Percentiles rank a stretch among this genome's conserved stretches.
Evolutionary conservation across 2,888 invertebrate genomes (phyloP).

Genomic region (Cantharis rufa): DNA sequence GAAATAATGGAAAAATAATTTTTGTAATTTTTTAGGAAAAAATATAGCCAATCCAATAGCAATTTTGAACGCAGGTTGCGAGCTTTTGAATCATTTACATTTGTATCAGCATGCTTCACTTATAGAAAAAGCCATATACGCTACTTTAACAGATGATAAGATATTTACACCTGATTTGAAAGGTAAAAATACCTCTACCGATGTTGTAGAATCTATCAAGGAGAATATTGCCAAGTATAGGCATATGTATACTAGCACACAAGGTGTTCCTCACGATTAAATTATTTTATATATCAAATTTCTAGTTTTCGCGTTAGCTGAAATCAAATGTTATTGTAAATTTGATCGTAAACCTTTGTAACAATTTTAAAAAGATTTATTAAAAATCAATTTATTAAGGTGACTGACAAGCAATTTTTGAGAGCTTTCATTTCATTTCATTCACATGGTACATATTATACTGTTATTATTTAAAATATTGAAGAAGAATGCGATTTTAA

Average conservation of each 20-base stretch:
- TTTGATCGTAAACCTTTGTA: too few relatives aligned
- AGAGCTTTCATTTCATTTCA: too few relatives aligned
- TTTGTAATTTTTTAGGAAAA: conserved; percentile 21
- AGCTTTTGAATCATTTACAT: conserved; percentile 37
- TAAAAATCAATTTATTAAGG: too few relatives aligned
- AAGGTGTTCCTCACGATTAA: neutral
- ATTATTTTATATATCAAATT: neutral
- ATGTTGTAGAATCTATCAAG: conserved; percentile 35
- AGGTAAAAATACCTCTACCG: conserved; percentile 35
- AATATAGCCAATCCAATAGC: conserved; percentile 41
- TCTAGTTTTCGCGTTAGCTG: too few relatives aligned
- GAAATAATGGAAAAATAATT: neutral
- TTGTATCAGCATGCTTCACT: conserved; percentile 23
- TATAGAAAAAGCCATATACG: conserved; percentile 33
- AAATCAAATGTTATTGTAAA: too few relatives aligned
- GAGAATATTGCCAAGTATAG: conserved; percentile 11
- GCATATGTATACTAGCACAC: neutral
- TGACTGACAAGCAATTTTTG: too few relatives aligned
- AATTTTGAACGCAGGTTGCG: conserved; percentile 36
- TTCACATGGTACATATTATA: too few relatives aligned
- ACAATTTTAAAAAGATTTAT: too few relatives aligned
- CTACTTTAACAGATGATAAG: conserved; percentile 34
- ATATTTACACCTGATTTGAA: conserved; percentile 41
- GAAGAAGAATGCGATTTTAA: too few relatives aligned
- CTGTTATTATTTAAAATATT: too few relatives aligned